Conservation (phyloP, 2,888 invertebrate genomes). For the Nemotelus pantherinus region DNA sequence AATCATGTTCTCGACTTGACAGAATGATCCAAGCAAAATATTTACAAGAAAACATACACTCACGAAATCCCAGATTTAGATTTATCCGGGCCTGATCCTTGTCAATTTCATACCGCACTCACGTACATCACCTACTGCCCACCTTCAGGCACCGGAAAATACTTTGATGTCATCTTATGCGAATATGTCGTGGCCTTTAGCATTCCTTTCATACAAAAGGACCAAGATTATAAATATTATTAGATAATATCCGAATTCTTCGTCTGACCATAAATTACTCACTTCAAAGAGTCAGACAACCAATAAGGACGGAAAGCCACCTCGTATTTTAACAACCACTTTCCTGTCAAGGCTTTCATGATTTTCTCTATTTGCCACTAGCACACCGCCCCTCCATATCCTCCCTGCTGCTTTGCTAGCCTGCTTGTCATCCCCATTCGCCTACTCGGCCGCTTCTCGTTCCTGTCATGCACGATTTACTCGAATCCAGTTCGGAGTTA, state of each 20-base stretch:
- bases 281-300: slow-evolving; percentile 12
- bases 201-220: slow-evolving; percentile 18
- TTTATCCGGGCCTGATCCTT: slow-evolving; percentile 11
- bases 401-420: no score
- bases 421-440: neutral
- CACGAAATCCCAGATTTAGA: neutral
- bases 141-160: neutral
- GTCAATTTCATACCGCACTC: slow-evolving; percentile 34
- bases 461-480: slow-evolving; percentile 19
- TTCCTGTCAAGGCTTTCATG: no score
- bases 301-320: neutral
- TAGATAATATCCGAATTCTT: slow-evolving; percentile 36
- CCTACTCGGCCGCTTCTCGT: neutral
- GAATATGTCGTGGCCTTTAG: slow-evolving; percentile 21
- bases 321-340: neutral
- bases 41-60: neutral
- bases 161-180: slow-evolving; percentile 34
- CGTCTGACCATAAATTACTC: slow-evolving; percentile 27
- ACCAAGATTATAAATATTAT: slow-evolving; percentile 34
- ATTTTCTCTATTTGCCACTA: no score
- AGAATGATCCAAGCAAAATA: neutral
- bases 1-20: slow-evolving; percentile 1
- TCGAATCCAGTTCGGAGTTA: slow-evolving; percentile 1
- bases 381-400: no score
- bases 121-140: neutral